phyloP scores from a whole-genome alignment of 1,140 invertebrate genomes.

The Heliconius congener region DNA sequence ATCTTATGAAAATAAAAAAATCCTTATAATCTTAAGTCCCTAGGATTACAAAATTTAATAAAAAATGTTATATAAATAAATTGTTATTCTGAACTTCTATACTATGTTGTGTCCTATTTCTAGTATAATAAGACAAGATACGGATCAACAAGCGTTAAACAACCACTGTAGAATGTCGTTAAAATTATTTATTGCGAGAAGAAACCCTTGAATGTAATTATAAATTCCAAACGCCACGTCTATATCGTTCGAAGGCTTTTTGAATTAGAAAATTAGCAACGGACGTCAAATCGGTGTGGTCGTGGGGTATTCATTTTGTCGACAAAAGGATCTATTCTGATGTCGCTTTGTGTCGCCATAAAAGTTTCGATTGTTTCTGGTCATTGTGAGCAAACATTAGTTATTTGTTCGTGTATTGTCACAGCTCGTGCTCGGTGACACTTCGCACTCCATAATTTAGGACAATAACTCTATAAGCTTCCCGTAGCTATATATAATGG shows the following conservation, averaged over 20 bases:
- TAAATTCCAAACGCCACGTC: conserved; percentile 41
- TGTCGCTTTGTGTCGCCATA: conserved; percentile 51
- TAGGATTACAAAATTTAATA: too few relatives aligned
- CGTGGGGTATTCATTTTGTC: conserved; percentile 54
- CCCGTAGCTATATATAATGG: conserved; percentile 65
- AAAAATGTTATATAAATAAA: too few relatives aligned
- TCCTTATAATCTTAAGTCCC: neutral
- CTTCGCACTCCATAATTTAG: conserved; percentile 53
- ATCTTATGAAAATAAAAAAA: too few relatives aligned
- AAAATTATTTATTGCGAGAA: conserved; percentile 22
- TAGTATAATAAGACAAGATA: neutral
- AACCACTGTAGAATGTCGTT: neutral
- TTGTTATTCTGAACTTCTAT: too few relatives aligned
- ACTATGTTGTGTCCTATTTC: neutral
- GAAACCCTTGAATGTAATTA: conserved; percentile 33
- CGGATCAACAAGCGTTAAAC: conserved; percentile 6
- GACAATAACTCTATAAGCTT: conserved; percentile 58
- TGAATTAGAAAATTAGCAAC: conserved; percentile 73
- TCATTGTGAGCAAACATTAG: conserved; percentile 67
- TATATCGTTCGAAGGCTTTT: conserved; percentile 34
- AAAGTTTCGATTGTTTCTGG: conserved; percentile 56
- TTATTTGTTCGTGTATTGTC: conserved; percentile 44
- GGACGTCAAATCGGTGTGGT: conserved; percentile 68
- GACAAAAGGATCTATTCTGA: conserved; percentile 53
- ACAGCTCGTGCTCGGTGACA: conserved; percentile 44